Evolutionary conservation across 2,113 vertebrate genomes (phyloP), one percentile per base, ranked within the genome.

Genomic region (Oreochromis niloticus): DNA sequence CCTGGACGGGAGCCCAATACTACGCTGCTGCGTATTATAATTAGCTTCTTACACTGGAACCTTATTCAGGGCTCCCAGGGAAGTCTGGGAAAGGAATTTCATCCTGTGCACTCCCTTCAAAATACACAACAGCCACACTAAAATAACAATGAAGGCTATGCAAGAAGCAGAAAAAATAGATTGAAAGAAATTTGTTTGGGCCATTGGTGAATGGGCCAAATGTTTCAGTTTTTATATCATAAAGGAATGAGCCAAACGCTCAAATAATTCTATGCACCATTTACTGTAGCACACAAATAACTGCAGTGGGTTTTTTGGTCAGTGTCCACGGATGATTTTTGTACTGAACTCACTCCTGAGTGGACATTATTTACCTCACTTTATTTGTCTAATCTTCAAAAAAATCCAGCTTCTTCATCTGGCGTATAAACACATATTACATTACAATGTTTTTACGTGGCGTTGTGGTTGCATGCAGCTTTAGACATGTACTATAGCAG

Each of bases 11-110:
- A 66, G 91, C 91, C 86, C 86, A 75, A 48, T 85, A 84, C 80
- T 88, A 90, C 56, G 39, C 88, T 88, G 73, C 88, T 84, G 86
- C 43, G 56, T 87, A 85, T 92, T 88, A 87, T 84, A 93, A 92
- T 91, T 63, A 88, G 86, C 87, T 80, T 46, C 82, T 83, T 43
- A 81, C 41, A 39, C 56, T 82, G 86, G 46, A 78, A 81, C 52
- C 83, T 52, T 22, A 66, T 36, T 75, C 90, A 52, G 80, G 52
- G 52, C 88, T 87, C 22, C 79, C 32, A 24, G 57, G 83, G 34
- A 41, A 82, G 83, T 82, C 89, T 84, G 87, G 87, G 82, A 75
- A 90, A 89, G n/a, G 34, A 9, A 81, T 86, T 80, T 68, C 3
- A 85, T 79, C 87, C 82, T 46, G 63, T 84, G n/a, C 80, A 81